Conservation (phyloP, 1,140 invertebrate species). For the Chlorops oryzae region DNA sequence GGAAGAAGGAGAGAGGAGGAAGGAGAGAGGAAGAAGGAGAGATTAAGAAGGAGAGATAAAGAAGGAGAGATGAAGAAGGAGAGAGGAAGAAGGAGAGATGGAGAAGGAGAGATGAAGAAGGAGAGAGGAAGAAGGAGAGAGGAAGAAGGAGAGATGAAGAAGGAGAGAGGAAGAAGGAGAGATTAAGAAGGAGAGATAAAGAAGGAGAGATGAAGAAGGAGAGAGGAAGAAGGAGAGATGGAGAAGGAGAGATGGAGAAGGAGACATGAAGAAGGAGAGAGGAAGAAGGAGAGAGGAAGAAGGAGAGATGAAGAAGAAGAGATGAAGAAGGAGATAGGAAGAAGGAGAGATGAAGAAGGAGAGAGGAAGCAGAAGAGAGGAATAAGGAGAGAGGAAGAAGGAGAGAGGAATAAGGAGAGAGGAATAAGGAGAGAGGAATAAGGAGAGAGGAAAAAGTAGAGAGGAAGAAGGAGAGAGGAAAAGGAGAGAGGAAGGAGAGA, state of each 20-base stretch:
- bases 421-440: background rate
- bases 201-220: background rate
- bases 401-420: background rate
- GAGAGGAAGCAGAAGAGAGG: background rate
- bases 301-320: background rate
- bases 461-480: background rate
- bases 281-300: background rate
- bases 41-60: slow-evolving; percentile 6
- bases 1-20: slow-evolving; percentile 11
- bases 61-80: slow-evolving; percentile 12
- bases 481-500: background rate
- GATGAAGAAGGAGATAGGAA: background rate
- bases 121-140: background rate
- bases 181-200: background rate
- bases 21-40: slow-evolving; percentile 16
- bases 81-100: background rate
- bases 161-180: background rate
- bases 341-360: background rate
- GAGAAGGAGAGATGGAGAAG: background rate
- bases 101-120: background rate
- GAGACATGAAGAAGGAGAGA: background rate
- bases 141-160: background rate
- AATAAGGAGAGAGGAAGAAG: background rate
- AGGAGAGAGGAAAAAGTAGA: background rate
- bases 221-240: background rate